Base-by-base conservation (phyloP, 2,797 vertebrate genomes). In the Tragopan temminckii region DNA sequence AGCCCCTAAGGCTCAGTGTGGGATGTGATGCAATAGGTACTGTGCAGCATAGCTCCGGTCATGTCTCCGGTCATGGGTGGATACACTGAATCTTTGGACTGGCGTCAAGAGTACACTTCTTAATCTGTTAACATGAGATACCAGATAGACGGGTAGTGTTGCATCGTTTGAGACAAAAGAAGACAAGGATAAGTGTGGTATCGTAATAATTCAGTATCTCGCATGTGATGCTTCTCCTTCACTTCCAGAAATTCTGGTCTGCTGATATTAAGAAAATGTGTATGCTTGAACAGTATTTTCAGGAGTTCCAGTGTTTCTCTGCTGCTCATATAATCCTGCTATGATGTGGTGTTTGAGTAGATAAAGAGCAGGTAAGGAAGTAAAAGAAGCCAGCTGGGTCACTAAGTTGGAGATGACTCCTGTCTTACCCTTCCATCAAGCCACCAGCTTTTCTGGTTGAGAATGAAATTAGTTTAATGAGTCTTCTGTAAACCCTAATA, bases 41-140 rank as follows among this genome's bases (percentile, higher is more conserved):
- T 25, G 19, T 27, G 4, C 0, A 0, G 24, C 29, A 25, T n/a
- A 25, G 8, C n/a, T 27, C 23, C 12, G 43, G 14, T 55, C 21
- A 8, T 36, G 21, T 53, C 24, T 70, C 5, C 31, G n/a, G n/a
- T n/a, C n/a, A 21, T 18, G 11, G 4, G 15, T 43, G 33, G 24
- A 17, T 62, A 29, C 19, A 29, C 46, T 74, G 43, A 72, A 40
- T 18, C 11, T 33, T 62, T 45, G 15, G 12, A 21, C 19, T 17
- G 16, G 29, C 29, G 19, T n/a, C n/a, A 45, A 24, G 9, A 71
- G 18, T 23, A 75, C 55, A 12, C 48, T 86, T 75, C 24, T 36
- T 14, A 15, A 17, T 9, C 23, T 66, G 5, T 16, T 64, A 62
- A 33, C 33, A 36, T 2, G 10, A 78, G 23, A 45, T 53, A 31